These are phyloP conservation scores for Anarsia innoxiella DNA, from an alignment of 2,888 invertebrate species.

Conservation along the genomic window DNA sequence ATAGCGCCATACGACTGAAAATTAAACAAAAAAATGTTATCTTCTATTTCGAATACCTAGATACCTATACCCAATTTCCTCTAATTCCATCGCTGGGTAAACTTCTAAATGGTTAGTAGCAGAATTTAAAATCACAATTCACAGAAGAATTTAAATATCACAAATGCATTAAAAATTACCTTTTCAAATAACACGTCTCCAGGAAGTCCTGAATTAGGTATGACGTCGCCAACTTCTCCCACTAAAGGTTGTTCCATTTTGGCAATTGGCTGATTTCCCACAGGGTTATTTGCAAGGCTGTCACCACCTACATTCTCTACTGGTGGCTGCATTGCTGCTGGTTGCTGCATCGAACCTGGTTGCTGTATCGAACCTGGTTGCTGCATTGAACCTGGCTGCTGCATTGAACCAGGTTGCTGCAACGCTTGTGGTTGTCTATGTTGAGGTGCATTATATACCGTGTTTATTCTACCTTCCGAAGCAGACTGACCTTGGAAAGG, in stretches of 20 bases:
- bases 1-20: constrained; percentile 26
- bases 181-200: background rate
- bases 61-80: no score
- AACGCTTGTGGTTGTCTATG: no score
- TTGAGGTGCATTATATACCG: constrained; percentile 12
- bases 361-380: background rate
- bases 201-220: constrained; percentile 6
- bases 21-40: background rate
- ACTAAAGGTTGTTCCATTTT: background rate
- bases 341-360: constrained; percentile 10
- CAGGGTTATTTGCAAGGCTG: constrained; percentile 33
- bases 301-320: constrained; percentile 56
- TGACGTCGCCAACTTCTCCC: background rate
- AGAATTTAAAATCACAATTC: no score
- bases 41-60: no score
- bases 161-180: no score
- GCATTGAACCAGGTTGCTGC: no score
- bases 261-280: background rate
- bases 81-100: no score
- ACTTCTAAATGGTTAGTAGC: no score
- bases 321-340: constrained; percentile 25
- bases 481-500: constrained; percentile 28
- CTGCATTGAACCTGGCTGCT: background rate
- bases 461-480: constrained; percentile 46
- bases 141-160: no score